phyloP scores from a whole-genome alignment of 1,140 invertebrate species.

The Nephila pilipes region DNA sequence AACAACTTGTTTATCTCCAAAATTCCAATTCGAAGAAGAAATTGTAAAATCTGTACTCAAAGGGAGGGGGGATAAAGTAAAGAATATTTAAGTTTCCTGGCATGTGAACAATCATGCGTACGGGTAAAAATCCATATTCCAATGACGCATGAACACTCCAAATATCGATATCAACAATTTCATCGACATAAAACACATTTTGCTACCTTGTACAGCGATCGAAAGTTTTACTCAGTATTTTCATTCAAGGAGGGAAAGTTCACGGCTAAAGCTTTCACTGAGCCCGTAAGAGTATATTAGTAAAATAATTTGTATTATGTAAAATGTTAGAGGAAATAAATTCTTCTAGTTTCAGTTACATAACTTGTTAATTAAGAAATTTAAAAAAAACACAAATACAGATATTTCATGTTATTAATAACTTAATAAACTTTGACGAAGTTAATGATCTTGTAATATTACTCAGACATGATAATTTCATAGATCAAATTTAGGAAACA shows the following conservation, averaged over 20 bases:
- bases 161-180: background rate
- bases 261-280: background rate
- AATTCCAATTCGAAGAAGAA: background rate
- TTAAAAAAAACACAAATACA: too few relatives aligned
- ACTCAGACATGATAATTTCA: too few relatives aligned
- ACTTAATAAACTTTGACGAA: too few relatives aligned
- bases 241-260: background rate
- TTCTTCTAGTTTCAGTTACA: too few relatives aligned
- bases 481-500: too few relatives aligned
- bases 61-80: background rate
- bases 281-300: background rate
- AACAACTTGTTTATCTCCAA: background rate
- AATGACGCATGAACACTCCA: background rate
- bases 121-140: conserved; percentile 16
- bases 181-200: background rate
- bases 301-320: too few relatives aligned
- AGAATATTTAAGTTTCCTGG: background rate
- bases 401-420: too few relatives aligned
- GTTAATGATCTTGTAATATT: too few relatives aligned
- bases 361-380: too few relatives aligned
- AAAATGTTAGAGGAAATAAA: too few relatives aligned
- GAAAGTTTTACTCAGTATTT: background rate
- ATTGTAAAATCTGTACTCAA: background rate
- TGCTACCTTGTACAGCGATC: background rate
- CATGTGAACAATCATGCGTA: background rate